A percentile compares a stretch with the other conserved stretches of the same genome.
These are phyloP conservation scores for Achroia grisella DNA, from an alignment of 1,140 invertebrate species.

Conservation along the genomic window DNA sequence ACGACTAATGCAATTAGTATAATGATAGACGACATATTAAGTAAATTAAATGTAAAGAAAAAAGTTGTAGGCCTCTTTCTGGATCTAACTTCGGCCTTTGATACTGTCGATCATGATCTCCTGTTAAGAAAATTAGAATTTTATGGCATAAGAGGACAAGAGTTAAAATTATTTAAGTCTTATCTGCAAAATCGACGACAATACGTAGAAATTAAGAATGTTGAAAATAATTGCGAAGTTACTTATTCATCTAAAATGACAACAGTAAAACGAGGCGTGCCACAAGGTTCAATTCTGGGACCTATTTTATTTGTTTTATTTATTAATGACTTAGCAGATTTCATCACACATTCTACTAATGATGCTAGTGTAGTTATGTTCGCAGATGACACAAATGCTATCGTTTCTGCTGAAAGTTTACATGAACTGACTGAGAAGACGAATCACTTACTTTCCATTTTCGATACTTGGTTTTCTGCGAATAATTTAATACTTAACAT, in stretches of 20 bases:
- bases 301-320: background rate
- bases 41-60: slow-evolving; percentile 4
- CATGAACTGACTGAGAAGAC: background rate
- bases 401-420: background rate
- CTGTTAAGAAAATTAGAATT: slow-evolving; percentile 5
- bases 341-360: background rate
- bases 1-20: slow-evolving; percentile 2
- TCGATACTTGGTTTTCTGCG: background rate
- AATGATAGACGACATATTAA: background rate
- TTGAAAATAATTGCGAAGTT: background rate
- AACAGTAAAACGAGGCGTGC: background rate
- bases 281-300: background rate
- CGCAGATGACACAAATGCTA: background rate
- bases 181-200: background rate
- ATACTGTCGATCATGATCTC: slow-evolving; percentile 4
- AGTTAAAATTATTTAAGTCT: background rate
- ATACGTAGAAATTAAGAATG: background rate
- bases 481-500: background rate
- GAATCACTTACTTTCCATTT: background rate
- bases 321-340: background rate
- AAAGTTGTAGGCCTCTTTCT: slow-evolving; percentile 6
- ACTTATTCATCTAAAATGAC: background rate
- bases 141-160: background rate
- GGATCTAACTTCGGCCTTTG: slow-evolving; percentile 11
- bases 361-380: background rate